Conservation (phyloP, 2,888 invertebrate genomes). For the Oconnorella tubifera region DNA sequence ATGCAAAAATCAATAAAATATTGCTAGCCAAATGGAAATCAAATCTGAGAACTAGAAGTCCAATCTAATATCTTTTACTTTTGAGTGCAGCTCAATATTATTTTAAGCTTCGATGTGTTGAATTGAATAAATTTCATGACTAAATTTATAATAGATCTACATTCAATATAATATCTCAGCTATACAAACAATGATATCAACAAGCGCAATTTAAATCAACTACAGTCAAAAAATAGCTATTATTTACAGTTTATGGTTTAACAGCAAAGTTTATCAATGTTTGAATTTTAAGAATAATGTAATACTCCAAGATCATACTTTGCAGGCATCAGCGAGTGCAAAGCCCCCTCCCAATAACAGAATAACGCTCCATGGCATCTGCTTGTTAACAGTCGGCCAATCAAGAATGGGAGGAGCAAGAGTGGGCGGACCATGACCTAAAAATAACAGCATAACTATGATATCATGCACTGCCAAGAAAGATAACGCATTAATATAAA, state of each 20-base stretch:
- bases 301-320: conserved; percentile 49
- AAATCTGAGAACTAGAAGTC: background rate
- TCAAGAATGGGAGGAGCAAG: conserved; percentile 33
- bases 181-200: too few species aligned
- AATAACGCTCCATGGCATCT: conserved; percentile 85
- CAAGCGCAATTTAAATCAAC: too few species aligned
- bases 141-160: too few species aligned
- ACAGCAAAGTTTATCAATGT: too few species aligned
- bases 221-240: background rate
- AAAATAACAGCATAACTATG: background rate
- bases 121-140: too few species aligned
- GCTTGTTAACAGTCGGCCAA: conserved; percentile 79
- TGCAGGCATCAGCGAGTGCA: conserved; percentile 81
- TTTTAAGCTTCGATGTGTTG: too few species aligned
- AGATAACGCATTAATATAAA: background rate
- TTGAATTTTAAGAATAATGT: background rate
- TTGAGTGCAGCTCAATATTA: background rate
- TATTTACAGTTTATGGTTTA: background rate
- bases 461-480: background rate
- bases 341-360: conserved; percentile 85
- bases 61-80: conserved; percentile 1
- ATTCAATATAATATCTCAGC: too few species aligned
- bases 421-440: conserved; percentile 14
- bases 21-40: background rate
- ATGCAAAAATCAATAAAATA: too few species aligned